Conservation (phyloP, 92 coral and sea anemone genomes). For the Galaxea fascicularis region DNA sequence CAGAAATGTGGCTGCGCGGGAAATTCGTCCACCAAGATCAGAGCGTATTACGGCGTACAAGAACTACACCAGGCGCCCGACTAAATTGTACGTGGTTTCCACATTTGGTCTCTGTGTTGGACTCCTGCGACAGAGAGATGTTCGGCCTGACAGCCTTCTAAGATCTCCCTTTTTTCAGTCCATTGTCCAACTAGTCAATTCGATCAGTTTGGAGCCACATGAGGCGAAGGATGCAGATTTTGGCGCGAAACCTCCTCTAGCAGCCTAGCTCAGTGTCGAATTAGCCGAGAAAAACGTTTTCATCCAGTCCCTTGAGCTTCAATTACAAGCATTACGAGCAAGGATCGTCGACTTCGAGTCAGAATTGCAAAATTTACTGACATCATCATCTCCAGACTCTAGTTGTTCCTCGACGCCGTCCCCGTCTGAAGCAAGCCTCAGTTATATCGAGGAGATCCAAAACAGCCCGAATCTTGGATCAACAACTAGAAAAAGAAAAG, state of each 20-base stretch:
- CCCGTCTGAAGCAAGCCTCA: neutral
- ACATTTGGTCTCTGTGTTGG: conserved; percentile 41
- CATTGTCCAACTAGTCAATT: neutral
- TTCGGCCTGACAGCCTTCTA: conserved; percentile 20
- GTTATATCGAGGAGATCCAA: conserved; percentile 16
- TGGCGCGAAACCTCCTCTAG: neutral
- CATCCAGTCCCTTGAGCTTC: neutral
- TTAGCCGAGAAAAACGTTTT: neutral
- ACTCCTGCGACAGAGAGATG: conserved; percentile 27
- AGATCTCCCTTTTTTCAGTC: conserved; percentile 16
- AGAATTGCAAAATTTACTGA: neutral
- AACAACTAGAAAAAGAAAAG: conserved; percentile 28
- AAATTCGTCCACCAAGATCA: conserved; percentile 35
- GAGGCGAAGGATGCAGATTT: neutral
- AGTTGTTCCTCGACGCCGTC: neutral
- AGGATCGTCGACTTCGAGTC: conserved; percentile 7
- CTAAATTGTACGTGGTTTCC: conserved; percentile 17
- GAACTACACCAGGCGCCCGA: too few species aligned
- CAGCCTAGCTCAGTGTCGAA: neutral
- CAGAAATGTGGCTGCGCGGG: conserved; percentile 18
- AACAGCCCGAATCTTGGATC: conserved; percentile 32
- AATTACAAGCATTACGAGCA: conserved; percentile 4
- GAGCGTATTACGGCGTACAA: too few species aligned
- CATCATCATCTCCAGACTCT: neutral
- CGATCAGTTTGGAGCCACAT: neutral